phyloP scores from a whole-genome alignment of 2,888 invertebrate genomes.

The Philonicus albiceps region DNA sequence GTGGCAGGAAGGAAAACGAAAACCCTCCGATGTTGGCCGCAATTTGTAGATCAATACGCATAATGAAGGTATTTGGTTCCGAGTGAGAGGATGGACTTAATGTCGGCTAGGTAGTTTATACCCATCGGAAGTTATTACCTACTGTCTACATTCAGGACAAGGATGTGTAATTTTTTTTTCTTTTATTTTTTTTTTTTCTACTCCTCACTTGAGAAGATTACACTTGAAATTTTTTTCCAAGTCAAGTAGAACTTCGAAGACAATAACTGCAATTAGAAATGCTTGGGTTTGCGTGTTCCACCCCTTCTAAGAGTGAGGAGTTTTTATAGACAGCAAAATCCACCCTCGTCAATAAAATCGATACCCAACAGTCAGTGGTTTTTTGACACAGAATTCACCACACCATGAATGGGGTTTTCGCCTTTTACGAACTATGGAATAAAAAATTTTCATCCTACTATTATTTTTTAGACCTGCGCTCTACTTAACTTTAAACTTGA shows the following conservation, averaged over 20 bases:
- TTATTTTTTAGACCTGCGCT: slow-evolving; percentile 28
- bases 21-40: neutral
- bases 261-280: slow-evolving; percentile 21
- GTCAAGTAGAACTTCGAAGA: neutral
- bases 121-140: neutral
- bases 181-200: neutral
- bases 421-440: slow-evolving; percentile 6
- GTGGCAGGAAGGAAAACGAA: neutral
- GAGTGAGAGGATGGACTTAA: neutral
- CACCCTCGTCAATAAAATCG: slow-evolving; percentile 15
- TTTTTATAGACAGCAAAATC: neutral
- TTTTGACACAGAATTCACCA: slow-evolving; percentile 18
- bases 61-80: slow-evolving; percentile 15
- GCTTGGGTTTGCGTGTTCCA: neutral
- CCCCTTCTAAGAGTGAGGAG: neutral
- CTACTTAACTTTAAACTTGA: neutral
- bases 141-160: neutral
- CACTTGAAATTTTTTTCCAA: neutral
- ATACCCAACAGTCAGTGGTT: slow-evolving; percentile 14
- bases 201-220: neutral
- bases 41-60: slow-evolving; percentile 30
- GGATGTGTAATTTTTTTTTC: neutral
- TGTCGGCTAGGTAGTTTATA: neutral
- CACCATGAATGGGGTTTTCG: slow-evolving; percentile 15
- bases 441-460: neutral